Base-by-base conservation (phyloP, 2,797 vertebrate species). In the Acropternis orthonyx region DNA sequence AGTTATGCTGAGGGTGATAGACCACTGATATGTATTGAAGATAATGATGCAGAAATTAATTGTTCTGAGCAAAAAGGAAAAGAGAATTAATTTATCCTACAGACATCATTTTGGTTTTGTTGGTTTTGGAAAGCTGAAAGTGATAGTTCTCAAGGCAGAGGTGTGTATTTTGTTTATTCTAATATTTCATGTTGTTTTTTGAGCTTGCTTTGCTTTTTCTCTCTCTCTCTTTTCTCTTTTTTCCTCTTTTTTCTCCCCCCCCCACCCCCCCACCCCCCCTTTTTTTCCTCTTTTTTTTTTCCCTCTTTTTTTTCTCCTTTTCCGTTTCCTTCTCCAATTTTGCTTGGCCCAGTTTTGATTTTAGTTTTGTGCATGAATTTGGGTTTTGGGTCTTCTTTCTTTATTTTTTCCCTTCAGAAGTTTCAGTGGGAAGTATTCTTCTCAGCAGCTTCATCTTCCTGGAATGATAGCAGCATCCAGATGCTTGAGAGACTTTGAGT, bases 301-400 rank as follows among this genome's bases (percentile, higher is more conserved):
- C 13, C 15, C 37, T 37, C 37, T 37, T 37, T 37, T 37, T 6
- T 32, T 6, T 32, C 27, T 51, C 15, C 4, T 24, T 21, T 22
- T n/a, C 14, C 5, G 16, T 37, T 75, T 75, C 36, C 3, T 54
- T 41, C n/a, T 12, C 4, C 1, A 18, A 0, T 52, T 1, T 62
- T 51, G 2, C 11, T 68, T 46, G 3, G 4, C 48, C 12, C 7
- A 32, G 1, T 73, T 67, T 46, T 34, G 8, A 7, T 10, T 79
- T 52, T 49, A 8, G 6, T 6, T 76, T 63, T n/a, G 10, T 12
- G 22, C 14, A 28, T 26, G 2, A 12, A 2, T n/a, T 73, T 18
- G 3, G 5, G 17, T 30, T 32, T 52, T 24, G 46, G 51, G 28
- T 18, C 30, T 14, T 30, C 11, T 19, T 30, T 17, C 18, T 8